Percentiles rank a stretch among this genome's conserved stretches.
phyloP scores from a whole-genome alignment of 2,113 vertebrate species.

The Drymodes brunneopygia region DNA sequence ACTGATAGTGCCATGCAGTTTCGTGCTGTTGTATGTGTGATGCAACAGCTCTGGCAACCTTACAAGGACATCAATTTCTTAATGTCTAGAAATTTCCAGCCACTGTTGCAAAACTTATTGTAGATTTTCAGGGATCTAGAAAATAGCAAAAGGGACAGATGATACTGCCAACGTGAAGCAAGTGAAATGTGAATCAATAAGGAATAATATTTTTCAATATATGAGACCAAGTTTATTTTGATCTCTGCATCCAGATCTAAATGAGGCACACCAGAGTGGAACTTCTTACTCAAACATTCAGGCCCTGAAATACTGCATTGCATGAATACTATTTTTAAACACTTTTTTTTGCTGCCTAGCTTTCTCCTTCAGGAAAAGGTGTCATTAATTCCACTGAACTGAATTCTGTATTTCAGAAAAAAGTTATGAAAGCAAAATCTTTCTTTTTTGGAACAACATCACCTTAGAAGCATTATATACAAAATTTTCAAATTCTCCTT shows the following conservation, averaged over 20 bases:
- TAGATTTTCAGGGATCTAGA: neutral
- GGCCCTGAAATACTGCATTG: neutral
- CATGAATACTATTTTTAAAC: neutral
- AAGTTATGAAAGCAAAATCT: neutral
- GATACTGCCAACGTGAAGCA: neutral
- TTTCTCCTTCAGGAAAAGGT: neutral
- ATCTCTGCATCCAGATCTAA: neutral
- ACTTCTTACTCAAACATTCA: neutral
- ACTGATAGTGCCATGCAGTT: slow-evolving; percentile 8
- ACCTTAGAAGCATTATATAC: neutral
- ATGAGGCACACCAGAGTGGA: neutral
- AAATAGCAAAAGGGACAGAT: neutral
- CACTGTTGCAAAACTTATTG: slow-evolving; percentile 19
- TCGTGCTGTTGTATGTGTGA: neutral
- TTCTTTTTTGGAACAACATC: neutral
- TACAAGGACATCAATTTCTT: slow-evolving; percentile 65
- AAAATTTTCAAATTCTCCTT: neutral
- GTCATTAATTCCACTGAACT: neutral
- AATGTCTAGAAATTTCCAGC: slow-evolving; percentile 46
- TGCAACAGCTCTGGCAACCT: slow-evolving; percentile 57
- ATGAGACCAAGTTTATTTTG: neutral
- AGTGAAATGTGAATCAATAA: neutral
- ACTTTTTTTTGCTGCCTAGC: neutral
- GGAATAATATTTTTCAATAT: neutral
- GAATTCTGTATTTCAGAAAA: neutral